Evolutionary conservation across 2,888 invertebrate genomes (phyloP).

Genomic region (Acanthosoma haemorrhoidale): DNA sequence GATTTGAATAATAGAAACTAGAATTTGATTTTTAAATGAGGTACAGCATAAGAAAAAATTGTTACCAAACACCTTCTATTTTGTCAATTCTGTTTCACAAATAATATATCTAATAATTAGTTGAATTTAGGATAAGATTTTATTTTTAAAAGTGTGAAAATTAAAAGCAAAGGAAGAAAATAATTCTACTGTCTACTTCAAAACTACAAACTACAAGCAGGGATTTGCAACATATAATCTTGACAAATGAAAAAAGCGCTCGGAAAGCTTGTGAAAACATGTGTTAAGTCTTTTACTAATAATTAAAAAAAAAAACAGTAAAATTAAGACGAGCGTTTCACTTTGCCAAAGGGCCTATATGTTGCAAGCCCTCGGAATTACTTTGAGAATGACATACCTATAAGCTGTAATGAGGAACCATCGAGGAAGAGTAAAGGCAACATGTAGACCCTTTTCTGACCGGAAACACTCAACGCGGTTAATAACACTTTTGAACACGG

Average conservation of each 20-base stretch:
- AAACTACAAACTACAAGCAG: slow-evolving; percentile 25
- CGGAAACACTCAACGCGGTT: slow-evolving; percentile 1
- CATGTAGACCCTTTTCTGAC: slow-evolving; percentile 38
- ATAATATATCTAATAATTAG: no score
- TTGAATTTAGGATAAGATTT: neutral
- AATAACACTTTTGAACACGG: neutral
- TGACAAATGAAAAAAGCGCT: slow-evolving; percentile 23
- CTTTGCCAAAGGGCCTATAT: slow-evolving; percentile 36
- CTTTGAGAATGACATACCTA: slow-evolving; percentile 28
- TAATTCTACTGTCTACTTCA: neutral
- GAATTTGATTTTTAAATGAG: no score
- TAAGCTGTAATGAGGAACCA: slow-evolving; percentile 19
- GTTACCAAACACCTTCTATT: no score
- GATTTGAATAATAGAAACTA: no score
- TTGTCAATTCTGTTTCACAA: no score
- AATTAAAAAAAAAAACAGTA: no score
- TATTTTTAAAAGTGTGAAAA: neutral
- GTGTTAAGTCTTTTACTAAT: neutral
- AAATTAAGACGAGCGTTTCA: neutral
- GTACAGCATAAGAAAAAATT: no score
- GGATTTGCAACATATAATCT: slow-evolving; percentile 36
- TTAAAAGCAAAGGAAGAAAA: neutral
- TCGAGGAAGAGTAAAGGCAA: slow-evolving; percentile 30
- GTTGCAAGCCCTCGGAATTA: slow-evolving; percentile 36
- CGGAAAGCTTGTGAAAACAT: neutral